Percentiles rank a stretch among this genome's conserved stretches.
Conservation (phyloP, 1,140 invertebrate species). For the Archivesica marissinica region DNA sequence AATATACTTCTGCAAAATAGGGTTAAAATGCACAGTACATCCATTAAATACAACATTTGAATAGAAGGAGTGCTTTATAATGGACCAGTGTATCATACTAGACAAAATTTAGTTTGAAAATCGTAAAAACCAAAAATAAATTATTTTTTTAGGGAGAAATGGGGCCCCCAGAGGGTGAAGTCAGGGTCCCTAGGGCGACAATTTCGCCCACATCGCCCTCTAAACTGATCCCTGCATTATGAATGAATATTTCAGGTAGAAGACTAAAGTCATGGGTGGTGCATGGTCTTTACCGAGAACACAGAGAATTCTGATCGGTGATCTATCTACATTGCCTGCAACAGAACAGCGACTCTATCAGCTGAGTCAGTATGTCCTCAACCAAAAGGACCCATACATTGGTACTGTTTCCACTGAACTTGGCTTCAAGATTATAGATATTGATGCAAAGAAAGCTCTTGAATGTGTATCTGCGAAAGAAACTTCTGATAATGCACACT, state of each 20-base stretch:
- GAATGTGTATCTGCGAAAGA: not conserved
- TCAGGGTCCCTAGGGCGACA: no score
- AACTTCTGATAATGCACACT: not conserved
- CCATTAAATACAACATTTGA: no score
- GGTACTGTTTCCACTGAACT: not conserved
- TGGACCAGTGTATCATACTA: no score
- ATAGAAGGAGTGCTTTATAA: no score
- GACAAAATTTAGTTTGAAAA: no score
- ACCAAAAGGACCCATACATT: not conserved
- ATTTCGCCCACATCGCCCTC: no score
- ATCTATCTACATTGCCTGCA: not conserved
- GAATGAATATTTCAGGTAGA: not conserved
- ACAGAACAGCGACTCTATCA: constrained; percentile 17
- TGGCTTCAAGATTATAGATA: constrained; percentile 9
- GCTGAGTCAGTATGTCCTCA: constrained; percentile 45
- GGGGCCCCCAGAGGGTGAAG: no score
- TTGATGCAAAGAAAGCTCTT: not conserved
- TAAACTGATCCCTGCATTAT: no score
- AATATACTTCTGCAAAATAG: no score
- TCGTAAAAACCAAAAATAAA: no score
- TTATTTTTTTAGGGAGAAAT: no score
- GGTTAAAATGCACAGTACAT: no score
- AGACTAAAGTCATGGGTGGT: constrained; percentile 6
- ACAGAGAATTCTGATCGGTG: constrained; percentile 31
- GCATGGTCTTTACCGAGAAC: not conserved